Evolutionary conservation across 1,140 invertebrate genomes (phyloP).

Genomic region (Ephestia elutella): DNA sequence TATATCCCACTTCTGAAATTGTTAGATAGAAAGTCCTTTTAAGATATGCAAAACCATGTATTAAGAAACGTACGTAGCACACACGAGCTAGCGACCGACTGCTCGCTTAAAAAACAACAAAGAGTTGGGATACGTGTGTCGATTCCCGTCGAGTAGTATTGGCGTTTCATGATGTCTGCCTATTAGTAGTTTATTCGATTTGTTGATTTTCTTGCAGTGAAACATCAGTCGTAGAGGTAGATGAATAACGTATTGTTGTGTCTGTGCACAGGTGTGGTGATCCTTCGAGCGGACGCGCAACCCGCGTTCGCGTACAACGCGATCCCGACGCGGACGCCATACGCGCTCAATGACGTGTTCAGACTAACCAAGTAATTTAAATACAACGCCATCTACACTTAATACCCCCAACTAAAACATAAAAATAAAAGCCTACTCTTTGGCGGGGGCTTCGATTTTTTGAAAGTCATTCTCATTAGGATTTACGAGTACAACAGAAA

Average conservation of each 20-base stretch:
- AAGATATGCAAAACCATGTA: no score
- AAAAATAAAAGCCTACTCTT: background rate
- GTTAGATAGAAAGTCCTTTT: no score
- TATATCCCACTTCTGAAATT: no score
- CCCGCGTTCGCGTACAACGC: slow-evolving; percentile 75
- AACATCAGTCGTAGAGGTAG: no score
- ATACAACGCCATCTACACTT: slow-evolving; percentile 25
- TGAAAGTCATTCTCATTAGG: slow-evolving; percentile 21
- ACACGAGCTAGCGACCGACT: no score
- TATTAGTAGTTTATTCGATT: no score
- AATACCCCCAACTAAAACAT: background rate
- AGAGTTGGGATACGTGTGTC: no score
- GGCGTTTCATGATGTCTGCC: no score
- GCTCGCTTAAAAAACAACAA: no score
- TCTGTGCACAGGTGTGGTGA: slow-evolving; percentile 80
- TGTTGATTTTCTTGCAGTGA: no score
- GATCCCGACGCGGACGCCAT: slow-evolving; percentile 75
- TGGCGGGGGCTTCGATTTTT: background rate
- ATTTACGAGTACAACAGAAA: slow-evolving; percentile 46
- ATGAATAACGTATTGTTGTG: background rate
- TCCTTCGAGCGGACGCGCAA: slow-evolving; percentile 86
- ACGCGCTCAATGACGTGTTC: slow-evolving; percentile 75
- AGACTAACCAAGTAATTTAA: slow-evolving; percentile 55
- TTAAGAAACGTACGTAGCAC: no score
- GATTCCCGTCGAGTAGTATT: no score